These are phyloP conservation scores for Platyrinchus mystaceus DNA, from an alignment of 2,797 vertebrate species.

Conservation along the genomic window DNA sequence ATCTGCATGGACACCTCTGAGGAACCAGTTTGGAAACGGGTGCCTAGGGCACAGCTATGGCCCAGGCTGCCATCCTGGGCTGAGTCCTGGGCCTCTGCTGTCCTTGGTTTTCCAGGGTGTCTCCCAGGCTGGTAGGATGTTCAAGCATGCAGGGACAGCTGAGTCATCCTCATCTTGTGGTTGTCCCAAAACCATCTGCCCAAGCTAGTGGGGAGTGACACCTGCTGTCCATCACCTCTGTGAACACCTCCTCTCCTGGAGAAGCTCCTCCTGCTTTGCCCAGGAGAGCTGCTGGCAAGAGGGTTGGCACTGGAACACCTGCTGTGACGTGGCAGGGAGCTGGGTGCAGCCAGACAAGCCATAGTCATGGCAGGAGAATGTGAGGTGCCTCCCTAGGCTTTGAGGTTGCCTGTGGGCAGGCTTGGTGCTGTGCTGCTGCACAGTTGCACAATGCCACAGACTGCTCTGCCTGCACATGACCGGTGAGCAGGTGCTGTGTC, in stretches of 20 bases:
- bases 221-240: background rate
- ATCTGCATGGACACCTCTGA: background rate
- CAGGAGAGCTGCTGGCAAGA: background rate
- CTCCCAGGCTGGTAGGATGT: background rate
- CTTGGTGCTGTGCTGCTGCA: background rate
- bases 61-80: background rate
- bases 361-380: background rate
- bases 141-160: background rate
- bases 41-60: background rate
- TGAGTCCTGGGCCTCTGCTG: background rate
- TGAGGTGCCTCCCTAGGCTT: background rate
- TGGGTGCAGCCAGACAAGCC: rapidly evolving
- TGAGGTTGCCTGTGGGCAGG: background rate
- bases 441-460: background rate
- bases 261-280: background rate
- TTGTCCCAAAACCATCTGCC: background rate
- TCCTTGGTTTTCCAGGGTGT: rapidly evolving
- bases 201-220: background rate
- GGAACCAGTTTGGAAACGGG: background rate
- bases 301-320: background rate
- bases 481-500: background rate
- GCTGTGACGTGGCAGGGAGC: background rate
- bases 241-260: background rate
- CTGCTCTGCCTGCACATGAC: background rate
- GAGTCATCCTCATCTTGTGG: background rate